Base-by-base conservation (phyloP, 2,888 invertebrate genomes). In the Petrolisthes manimaculis region DNA sequence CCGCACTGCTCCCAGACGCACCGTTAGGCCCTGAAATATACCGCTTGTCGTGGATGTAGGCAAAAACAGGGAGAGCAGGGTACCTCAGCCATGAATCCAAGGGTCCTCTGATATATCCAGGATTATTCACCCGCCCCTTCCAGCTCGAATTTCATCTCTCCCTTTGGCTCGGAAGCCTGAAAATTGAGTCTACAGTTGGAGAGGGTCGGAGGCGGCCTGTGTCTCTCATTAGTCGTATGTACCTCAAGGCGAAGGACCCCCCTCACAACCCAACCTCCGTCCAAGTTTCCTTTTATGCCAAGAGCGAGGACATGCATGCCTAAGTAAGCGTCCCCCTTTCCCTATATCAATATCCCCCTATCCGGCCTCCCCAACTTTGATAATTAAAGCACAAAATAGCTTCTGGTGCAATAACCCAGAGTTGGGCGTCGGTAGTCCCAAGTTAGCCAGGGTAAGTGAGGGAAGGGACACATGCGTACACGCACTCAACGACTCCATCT, bases 311-410 rank as follows among this genome's bases (percentile, higher is more conserved):
- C 78, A 85, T 85, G 78, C 84, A 84, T 84, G 69, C 79, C 79
- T 85, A 79, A 85, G 85, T 85, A 85, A 85, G 85, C 85, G 69
- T 56, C 79, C 85, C 84, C 69, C 53, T 85, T 69, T 21, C 78
- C 78, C 85, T 85, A 85, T 85, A 85, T 85, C 85, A 85, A 85
- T 85, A 85, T 79, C 85, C 67, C 78, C 79, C 79, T 75, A 86
- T 69, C 86, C 81, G 75, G 74, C 81, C 86, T 86, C 81, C 81
- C 86, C 86, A 86, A 86, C 86, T 86, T 86, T 86, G 86, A 86
- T 86, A 86, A 86, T 86, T 86, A 86, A 86, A 86, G 86, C 86
- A 86, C 86, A 86, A 86, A 86, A 86, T 81, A 86, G 86, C 86
- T 74, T 86, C 86, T 86, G 86, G 86, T 86, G 86, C 81, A 86